Conservation (phyloP, 1,140 invertebrate species). For the Psilanteris sp. region DNA sequence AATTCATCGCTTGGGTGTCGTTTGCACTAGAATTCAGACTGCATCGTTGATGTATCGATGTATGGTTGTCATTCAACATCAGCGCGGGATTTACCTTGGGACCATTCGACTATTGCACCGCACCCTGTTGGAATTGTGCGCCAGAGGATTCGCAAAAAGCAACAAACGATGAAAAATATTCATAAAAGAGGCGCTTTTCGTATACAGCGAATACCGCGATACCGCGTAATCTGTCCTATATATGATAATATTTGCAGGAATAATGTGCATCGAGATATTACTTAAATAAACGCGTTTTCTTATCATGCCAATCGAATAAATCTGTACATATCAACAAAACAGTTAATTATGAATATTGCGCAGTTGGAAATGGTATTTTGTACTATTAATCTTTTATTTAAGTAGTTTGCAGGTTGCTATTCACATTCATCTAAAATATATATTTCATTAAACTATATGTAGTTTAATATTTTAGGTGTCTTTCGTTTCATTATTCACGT, state of each 20-base stretch:
- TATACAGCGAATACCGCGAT: conserved; percentile 42
- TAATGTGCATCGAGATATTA: conserved; percentile 52
- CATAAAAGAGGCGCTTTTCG: conserved; percentile 56
- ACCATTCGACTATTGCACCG: conserved; percentile 54
- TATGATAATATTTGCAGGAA: conserved; percentile 60
- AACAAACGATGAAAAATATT: conserved; percentile 65
- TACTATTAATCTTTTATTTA: too few species aligned
- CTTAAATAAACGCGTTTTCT: conserved; percentile 52
- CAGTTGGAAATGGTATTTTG: too few species aligned
- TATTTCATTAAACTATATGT: too few species aligned
- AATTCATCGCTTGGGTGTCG: conserved; percentile 62
- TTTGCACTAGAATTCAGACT: conserved; percentile 59
- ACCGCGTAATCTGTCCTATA: conserved; percentile 53
- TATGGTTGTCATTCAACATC: conserved; percentile 63
- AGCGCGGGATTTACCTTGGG: conserved; percentile 59
- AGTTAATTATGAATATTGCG: too few species aligned
- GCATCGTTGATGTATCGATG: conserved; percentile 57
- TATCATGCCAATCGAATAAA: too few species aligned
- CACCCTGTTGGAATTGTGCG: conserved; percentile 38
- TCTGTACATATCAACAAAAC: too few species aligned
- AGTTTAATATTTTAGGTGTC: too few species aligned
- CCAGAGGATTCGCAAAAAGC: conserved; percentile 58
- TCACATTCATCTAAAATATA: too few species aligned
- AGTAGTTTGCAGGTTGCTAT: too few species aligned
- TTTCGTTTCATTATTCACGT: too few species aligned